Evolutionary conservation across 2,113 vertebrate species (phyloP).

Genomic region (Erythrocercus mccallii): DNA sequence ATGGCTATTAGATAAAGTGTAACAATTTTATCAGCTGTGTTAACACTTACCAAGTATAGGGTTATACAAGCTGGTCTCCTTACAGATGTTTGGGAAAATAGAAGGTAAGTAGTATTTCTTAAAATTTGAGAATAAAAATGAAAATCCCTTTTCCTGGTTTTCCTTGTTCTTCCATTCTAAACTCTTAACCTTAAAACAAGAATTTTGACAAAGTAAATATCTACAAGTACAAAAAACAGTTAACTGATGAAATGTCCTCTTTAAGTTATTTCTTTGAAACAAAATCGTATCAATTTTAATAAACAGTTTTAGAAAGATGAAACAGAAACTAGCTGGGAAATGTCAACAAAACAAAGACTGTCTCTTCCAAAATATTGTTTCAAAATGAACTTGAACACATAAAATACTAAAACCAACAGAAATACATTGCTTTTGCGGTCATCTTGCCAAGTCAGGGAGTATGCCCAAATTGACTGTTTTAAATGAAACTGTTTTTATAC

Average conservation of each 20-base stretch:
- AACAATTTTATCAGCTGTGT: not conserved
- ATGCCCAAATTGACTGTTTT: not conserved
- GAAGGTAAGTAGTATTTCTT: conserved; percentile 98
- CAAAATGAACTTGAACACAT: not conserved
- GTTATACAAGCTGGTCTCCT: conserved; percentile 93
- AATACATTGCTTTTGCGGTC: not conserved
- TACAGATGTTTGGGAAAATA: conserved; percentile 97
- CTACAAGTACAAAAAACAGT: not conserved
- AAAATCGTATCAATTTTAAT: not conserved
- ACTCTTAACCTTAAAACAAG: conserved; percentile 86
- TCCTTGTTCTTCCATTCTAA: conserved; percentile 99
- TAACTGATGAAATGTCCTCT: not conserved
- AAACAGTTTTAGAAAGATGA: not conserved
- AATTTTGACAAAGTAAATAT: not conserved
- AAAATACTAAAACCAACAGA: not conserved
- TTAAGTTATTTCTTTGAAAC: not conserved
- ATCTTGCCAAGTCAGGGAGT: not conserved
- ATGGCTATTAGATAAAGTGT: not conserved
- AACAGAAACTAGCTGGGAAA: not conserved
- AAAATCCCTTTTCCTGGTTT: conserved; percentile 97
- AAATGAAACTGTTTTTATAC: not conserved
- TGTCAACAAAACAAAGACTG: not conserved
- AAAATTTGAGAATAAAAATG: conserved; percentile 96
- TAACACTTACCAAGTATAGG: conserved; percentile 89
- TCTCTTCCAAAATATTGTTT: not conserved